Percentiles rank a stretch among this genome's conserved stretches.
Conservation (phyloP, 2,888 invertebrate species). For the Chaetogeoica ovagalla region DNA sequence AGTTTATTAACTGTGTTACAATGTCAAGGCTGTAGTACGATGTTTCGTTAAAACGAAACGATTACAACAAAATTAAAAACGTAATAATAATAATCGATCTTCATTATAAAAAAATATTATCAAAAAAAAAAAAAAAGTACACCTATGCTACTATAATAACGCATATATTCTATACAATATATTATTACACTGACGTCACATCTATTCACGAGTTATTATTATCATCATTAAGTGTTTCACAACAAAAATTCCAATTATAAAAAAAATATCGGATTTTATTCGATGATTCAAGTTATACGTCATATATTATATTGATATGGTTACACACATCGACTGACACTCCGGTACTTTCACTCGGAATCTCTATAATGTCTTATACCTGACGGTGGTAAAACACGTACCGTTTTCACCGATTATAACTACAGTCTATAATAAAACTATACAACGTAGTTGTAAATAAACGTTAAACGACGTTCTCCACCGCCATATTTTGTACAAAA, state of each 20-base stretch:
- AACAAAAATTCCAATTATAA: not conserved
- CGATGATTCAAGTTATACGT: not conserved
- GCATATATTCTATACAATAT: not conserved
- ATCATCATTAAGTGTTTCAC: not conserved
- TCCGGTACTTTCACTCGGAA: constrained; percentile 31
- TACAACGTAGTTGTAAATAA: not conserved
- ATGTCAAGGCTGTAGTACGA: constrained; percentile 8
- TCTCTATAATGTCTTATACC: not conserved
- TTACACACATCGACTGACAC: not conserved
- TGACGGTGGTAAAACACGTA: constrained; percentile 29
- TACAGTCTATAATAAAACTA: not conserved
- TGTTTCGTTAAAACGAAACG: not conserved
- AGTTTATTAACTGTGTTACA: constrained; percentile 2
- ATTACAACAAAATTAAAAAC: not conserved
- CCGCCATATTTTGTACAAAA: too few relatives aligned
- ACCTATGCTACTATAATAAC: too few relatives aligned
- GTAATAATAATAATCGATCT: too few relatives aligned
- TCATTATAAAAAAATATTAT: too few relatives aligned
- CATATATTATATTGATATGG: not conserved
- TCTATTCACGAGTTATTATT: not conserved
- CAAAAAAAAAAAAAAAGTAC: too few relatives aligned
- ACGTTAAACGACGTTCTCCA: not conserved
- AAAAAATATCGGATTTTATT: not conserved
- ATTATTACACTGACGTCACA: not conserved
- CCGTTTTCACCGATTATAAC: constrained; percentile 18